These are phyloP conservation scores for Trichogramma dendrolimi DNA, from an alignment of 2,888 invertebrate genomes.

Conservation along the genomic window DNA sequence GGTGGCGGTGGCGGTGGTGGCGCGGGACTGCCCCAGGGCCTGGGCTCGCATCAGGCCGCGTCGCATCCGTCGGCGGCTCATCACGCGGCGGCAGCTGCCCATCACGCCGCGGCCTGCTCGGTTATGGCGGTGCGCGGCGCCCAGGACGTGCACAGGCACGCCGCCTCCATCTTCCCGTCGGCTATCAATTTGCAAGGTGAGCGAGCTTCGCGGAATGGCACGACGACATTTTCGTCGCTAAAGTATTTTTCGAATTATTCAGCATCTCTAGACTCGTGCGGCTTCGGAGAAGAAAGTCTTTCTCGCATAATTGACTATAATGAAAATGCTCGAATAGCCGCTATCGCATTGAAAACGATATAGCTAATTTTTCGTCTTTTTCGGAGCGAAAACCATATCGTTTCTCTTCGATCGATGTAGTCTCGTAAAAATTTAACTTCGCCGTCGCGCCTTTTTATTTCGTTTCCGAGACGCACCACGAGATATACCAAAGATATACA, in stretches of 20 bases:
- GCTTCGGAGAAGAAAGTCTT: background rate
- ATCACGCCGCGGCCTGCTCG: slow-evolving; percentile 58
- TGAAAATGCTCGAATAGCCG: too few species aligned
- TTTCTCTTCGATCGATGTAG: too few species aligned
- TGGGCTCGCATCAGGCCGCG: slow-evolving; percentile 46
- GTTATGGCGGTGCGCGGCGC: slow-evolving; percentile 57
- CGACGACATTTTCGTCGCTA: too few species aligned
- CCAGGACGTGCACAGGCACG: slow-evolving; percentile 53
- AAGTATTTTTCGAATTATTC: background rate
- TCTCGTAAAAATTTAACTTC: too few species aligned
- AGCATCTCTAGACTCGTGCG: background rate
- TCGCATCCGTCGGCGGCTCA: slow-evolving; percentile 48
- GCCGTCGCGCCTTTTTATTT: too few species aligned
- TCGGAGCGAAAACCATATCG: too few species aligned
- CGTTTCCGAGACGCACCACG: too few species aligned
- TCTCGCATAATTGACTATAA: too few species aligned
- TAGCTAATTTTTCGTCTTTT: too few species aligned
- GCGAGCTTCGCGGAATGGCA: background rate
- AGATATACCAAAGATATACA: too few species aligned
- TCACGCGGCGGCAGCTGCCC: slow-evolving; percentile 51
- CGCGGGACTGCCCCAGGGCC: background rate
- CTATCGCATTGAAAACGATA: too few species aligned
- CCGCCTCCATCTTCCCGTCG: slow-evolving; percentile 72
- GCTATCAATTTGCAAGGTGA: slow-evolving; percentile 77
- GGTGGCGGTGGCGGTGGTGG: slow-evolving; percentile 41